Evolutionary conservation across 2,113 vertebrate genomes (phyloP).

Genomic region (Myotis yumanensis): DNA sequence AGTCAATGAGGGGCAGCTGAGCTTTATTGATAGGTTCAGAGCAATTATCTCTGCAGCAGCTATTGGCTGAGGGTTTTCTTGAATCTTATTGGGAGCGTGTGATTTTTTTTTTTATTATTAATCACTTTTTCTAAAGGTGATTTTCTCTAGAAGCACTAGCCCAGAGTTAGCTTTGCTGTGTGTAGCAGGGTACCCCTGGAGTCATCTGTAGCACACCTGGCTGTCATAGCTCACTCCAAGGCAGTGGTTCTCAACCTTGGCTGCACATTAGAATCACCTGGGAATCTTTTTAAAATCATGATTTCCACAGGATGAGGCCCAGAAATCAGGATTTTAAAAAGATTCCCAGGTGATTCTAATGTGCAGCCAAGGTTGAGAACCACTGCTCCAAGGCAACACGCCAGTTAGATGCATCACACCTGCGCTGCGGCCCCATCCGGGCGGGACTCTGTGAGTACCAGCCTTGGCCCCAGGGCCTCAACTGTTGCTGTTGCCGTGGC

Average conservation of each 20-base stretch:
- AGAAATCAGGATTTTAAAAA: too few species aligned
- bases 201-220: background rate
- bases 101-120: constrained; percentile 53
- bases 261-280: too few species aligned
- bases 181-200: background rate
- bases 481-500: background rate
- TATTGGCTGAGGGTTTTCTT: constrained; percentile 78
- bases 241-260: too few species aligned
- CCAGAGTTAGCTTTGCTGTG: background rate
- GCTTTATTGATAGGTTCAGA: constrained; percentile 83
- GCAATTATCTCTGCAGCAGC: constrained; percentile 81
- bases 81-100: constrained; percentile 57
- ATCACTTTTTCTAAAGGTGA: constrained; percentile 63
- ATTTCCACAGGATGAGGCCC: too few species aligned
- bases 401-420: background rate
- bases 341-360: too few species aligned
- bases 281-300: too few species aligned
- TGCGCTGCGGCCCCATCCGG: accelerated
- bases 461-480: background rate
- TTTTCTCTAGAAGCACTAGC: constrained; percentile 47
- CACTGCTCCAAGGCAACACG: background rate
- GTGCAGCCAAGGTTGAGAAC: too few species aligned
- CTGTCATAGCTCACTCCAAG: background rate
- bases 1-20: constrained; percentile 82
- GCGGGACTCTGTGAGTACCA: accelerated